These are phyloP conservation scores for Tethea ocularis DNA, from an alignment of 2,888 invertebrate species.

Conservation along the genomic window DNA sequence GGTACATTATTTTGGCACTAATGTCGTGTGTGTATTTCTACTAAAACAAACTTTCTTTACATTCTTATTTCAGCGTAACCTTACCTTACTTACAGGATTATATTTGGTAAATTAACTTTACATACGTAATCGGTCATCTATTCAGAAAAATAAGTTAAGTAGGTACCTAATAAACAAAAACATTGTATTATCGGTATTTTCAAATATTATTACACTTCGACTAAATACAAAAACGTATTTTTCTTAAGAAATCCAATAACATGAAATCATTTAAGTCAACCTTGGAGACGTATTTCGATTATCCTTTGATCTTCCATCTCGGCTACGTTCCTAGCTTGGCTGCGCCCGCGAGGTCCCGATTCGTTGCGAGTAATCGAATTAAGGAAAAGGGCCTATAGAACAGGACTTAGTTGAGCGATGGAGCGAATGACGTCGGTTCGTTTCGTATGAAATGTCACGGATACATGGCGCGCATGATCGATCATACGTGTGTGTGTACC, in stretches of 20 bases:
- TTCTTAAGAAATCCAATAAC: conserved; percentile 39
- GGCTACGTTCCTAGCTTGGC: conserved; percentile 46
- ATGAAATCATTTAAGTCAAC: conserved; percentile 32
- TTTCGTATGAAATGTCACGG: conserved; percentile 43
- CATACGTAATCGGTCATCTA: too few species aligned
- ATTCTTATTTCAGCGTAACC: too few species aligned
- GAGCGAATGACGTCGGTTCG: conserved; percentile 47
- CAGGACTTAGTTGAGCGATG: conserved; percentile 52
- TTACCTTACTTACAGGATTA: too few species aligned
- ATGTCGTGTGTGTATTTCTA: too few species aligned
- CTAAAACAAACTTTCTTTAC: too few species aligned
- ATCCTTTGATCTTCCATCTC: conserved; percentile 63
- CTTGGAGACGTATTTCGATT: conserved; percentile 57
- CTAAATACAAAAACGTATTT: conserved; percentile 30
- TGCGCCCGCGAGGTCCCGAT: conserved; percentile 45
- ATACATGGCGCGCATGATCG: conserved; percentile 47
- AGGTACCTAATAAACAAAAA: too few species aligned
- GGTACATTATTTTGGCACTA: too few species aligned
- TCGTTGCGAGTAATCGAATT: conserved; percentile 60
- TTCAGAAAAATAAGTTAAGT: too few species aligned
- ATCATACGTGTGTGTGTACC: conserved; percentile 31
- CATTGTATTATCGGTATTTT: too few species aligned
- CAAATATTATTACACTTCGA: background rate
- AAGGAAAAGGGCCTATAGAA: conserved; percentile 50
- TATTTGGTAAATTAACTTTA: too few species aligned